Conservation (phyloP, 2,113 vertebrate genomes). For the Uria lomvia region DNA sequence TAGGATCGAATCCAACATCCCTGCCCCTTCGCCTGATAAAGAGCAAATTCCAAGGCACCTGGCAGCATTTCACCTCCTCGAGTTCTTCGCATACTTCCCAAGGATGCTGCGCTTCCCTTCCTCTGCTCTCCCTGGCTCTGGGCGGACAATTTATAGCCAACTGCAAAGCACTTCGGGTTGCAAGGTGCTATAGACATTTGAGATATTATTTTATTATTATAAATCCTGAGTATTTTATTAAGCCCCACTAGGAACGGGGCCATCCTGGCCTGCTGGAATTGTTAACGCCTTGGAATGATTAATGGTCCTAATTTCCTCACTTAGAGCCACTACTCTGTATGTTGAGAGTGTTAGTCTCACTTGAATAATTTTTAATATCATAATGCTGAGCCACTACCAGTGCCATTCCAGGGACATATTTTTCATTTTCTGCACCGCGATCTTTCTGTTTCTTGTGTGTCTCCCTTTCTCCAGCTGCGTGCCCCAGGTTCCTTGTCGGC, state of each 20-base stretch:
- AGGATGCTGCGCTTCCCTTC: conserved; percentile 12
- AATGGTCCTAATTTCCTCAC: conserved; percentile 69
- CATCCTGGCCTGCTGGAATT: conserved; percentile 63
- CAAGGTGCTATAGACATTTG: conserved; percentile 39
- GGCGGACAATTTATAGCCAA: conserved; percentile 31
- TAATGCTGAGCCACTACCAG: neutral
- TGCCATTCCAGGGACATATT: neutral
- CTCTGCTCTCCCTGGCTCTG: neutral
- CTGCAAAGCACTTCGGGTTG: neutral
- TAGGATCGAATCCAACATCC: conserved; percentile 24
- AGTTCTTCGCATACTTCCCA: conserved; percentile 46
- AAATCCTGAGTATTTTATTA: conserved; percentile 61
- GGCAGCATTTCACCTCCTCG: conserved; percentile 11
- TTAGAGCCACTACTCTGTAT: conserved; percentile 21
- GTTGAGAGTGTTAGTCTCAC: conserved; percentile 31
- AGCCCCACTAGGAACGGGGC: conserved; percentile 52
- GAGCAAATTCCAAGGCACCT: conserved; percentile 5
- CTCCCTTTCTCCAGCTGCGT: neutral
- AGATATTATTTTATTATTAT: conserved; percentile 50
- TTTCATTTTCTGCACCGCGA: neutral
- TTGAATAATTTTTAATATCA: conserved; percentile 22
- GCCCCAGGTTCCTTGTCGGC: neutral
- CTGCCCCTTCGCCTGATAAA: neutral
- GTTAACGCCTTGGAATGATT: conserved; percentile 62
- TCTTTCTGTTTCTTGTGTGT: neutral